Conservation (phyloP, 2,797 vertebrate genomes). For the Micromesistius poutassou region DNA sequence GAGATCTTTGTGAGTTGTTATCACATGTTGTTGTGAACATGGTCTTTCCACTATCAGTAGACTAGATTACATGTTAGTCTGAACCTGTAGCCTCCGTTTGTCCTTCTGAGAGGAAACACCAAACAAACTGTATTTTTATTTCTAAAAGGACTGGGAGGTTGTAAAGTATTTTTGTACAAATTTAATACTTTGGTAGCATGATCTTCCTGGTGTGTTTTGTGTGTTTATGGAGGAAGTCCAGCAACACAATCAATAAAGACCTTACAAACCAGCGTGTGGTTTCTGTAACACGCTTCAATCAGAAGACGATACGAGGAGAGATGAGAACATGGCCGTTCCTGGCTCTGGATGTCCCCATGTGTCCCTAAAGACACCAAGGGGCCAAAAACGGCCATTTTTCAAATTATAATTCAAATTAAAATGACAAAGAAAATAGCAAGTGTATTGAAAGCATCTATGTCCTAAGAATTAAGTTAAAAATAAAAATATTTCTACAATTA, state of each 20-base stretch:
- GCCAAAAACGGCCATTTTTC: too few relatives aligned
- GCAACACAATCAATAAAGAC: constrained; percentile 2
- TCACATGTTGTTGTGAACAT: constrained; percentile 26
- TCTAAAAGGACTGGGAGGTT: constrained; percentile 93
- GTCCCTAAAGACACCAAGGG: too few relatives aligned
- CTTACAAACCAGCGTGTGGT: background rate
- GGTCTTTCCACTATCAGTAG: constrained; percentile 80
- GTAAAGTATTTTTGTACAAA: constrained; percentile 99
- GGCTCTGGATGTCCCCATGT: too few relatives aligned
- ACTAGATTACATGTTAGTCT: constrained; percentile 73
- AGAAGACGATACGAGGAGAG: too few relatives aligned
- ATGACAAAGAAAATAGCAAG: too few relatives aligned
- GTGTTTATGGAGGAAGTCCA: constrained; percentile 42
- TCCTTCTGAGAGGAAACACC: constrained; percentile 75
- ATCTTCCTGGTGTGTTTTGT: constrained; percentile 96
- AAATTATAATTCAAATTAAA: too few relatives aligned
- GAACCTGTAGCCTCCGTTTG: constrained; percentile 66
- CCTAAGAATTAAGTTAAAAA: too few relatives aligned
- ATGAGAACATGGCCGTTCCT: too few relatives aligned
- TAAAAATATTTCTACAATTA: too few relatives aligned
- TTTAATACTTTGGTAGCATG: constrained; percentile 99
- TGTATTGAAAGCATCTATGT: too few relatives aligned
- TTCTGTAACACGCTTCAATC: background rate
- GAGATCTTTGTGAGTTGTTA: background rate
- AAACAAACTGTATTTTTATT: constrained; percentile 98